These are phyloP conservation scores for Drosophila lini DNA, from an alignment of 1,140 invertebrate species.

Conservation along the genomic window DNA sequence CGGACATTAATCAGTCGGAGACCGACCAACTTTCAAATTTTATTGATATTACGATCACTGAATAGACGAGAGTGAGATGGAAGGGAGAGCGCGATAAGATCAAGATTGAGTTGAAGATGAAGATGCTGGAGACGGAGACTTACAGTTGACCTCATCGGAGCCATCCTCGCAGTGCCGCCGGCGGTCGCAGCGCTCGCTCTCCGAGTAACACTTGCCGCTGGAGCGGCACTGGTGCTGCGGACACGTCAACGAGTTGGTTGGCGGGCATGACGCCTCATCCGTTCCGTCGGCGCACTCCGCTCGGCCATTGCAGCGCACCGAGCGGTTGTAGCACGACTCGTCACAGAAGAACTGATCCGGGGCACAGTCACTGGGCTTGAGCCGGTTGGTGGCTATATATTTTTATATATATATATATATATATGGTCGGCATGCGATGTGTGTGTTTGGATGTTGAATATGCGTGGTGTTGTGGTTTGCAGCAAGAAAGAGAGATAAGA, in stretches of 20 bases:
- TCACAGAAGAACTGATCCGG: slow-evolving; percentile 84
- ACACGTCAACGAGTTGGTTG: slow-evolving; percentile 47
- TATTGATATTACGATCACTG: background rate
- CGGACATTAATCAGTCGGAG: background rate
- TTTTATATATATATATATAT: background rate
- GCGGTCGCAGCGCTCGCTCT: slow-evolving; percentile 86
- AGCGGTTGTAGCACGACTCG: slow-evolving; percentile 84
- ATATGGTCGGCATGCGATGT: slow-evolving; percentile 21
- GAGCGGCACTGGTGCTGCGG: slow-evolving; percentile 76
- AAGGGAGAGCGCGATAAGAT: background rate
- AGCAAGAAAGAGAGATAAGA: slow-evolving; percentile 63
- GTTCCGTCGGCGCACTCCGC: slow-evolving; percentile 85
- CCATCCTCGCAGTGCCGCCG: slow-evolving; percentile 87
- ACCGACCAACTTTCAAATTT: background rate
- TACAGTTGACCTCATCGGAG: slow-evolving; percentile 87
- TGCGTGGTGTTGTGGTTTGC: slow-evolving; percentile 21
- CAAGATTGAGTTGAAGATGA: background rate
- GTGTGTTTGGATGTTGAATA: slow-evolving; percentile 31
- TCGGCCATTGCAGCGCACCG: slow-evolving; percentile 85
- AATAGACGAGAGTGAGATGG: background rate
- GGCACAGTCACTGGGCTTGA: slow-evolving; percentile 83
- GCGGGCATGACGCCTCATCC: slow-evolving; percentile 85
- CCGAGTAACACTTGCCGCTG: slow-evolving; percentile 74
- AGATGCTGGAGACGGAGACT: slow-evolving; percentile 73
- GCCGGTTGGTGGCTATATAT: slow-evolving; percentile 61